Evolutionary conservation across 64 coral and sea anemone species (phyloP).

Genomic region (Montipora efflorescens): DNA sequence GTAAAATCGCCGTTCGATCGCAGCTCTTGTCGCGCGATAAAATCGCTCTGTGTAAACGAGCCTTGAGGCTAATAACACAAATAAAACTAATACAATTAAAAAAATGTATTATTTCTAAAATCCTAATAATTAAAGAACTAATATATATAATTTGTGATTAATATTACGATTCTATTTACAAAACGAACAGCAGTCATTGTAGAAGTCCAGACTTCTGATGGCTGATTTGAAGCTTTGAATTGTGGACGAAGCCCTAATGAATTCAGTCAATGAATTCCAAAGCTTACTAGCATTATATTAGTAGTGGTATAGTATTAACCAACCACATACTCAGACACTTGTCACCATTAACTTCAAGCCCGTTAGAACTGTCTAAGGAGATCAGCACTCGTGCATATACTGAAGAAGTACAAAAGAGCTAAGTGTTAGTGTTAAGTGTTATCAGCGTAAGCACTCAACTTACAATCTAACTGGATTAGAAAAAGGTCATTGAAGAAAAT

Average conservation of each 20-base stretch:
- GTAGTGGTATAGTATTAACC: neutral
- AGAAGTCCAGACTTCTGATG: neutral
- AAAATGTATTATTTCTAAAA: no score
- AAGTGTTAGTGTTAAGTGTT: no score
- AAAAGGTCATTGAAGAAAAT: no score
- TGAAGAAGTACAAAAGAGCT: no score
- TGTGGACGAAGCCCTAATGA: neutral
- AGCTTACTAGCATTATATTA: neutral
- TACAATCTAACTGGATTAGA: no score
- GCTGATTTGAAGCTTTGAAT: neutral
- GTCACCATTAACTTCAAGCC: conserved; percentile 32
- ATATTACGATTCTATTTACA: neutral
- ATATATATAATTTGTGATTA: neutral
- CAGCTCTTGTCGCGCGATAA: no score
- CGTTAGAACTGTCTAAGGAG: conserved; percentile 16
- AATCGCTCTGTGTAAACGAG: no score
- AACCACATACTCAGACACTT: conserved; percentile 30
- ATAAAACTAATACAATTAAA: no score
- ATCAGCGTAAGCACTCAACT: no score
- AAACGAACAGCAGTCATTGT: neutral
- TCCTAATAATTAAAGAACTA: no score
- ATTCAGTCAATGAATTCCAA: neutral
- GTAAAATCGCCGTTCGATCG: no score
- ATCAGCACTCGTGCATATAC: conserved; percentile 5
- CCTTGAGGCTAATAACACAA: no score